phyloP scores from a whole-genome alignment of 2,113 vertebrate species.

The Periophthalmus modestus region DNA sequence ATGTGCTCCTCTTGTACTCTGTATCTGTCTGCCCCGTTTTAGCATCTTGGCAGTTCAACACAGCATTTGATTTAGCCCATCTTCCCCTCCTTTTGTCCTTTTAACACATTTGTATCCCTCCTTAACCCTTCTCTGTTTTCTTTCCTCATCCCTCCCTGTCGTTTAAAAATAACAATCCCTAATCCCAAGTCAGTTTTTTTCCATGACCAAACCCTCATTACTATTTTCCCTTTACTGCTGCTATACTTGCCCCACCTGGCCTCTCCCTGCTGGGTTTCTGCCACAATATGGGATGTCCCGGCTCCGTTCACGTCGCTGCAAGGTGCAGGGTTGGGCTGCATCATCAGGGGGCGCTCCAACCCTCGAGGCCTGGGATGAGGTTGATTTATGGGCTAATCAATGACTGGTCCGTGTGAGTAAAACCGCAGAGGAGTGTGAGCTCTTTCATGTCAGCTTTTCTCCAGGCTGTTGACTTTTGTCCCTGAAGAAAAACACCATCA shows the following conservation, averaged over 20 bases:
- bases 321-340: slow-evolving; percentile 77
- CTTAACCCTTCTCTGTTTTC: slow-evolving; percentile 46
- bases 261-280: slow-evolving; percentile 68
- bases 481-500: slow-evolving; percentile 59
- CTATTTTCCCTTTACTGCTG: slow-evolving; percentile 37
- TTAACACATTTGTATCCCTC: slow-evolving; percentile 66
- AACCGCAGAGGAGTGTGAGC: slow-evolving; percentile 71
- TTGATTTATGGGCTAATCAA: slow-evolving; percentile 81
- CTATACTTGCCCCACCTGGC: slow-evolving; percentile 67
- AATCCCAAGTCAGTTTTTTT: slow-evolving; percentile 52
- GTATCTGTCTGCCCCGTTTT: slow-evolving; percentile 53
- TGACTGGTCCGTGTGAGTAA: slow-evolving; percentile 69
- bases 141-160: slow-evolving; percentile 44
- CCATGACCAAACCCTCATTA: slow-evolving; percentile 54
- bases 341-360: slow-evolving; percentile 54
- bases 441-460: slow-evolving; percentile 65
- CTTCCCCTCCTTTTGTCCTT: slow-evolving; percentile 58
- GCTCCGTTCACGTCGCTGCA: slow-evolving; percentile 69
- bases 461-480: slow-evolving; percentile 71
- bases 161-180: slow-evolving; percentile 38
- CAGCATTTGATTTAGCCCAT: slow-evolving; percentile 43
- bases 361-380: slow-evolving; percentile 64
- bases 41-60: slow-evolving; percentile 60
- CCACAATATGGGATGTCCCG: slow-evolving; percentile 66
- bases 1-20: slow-evolving; percentile 61